Conservation (phyloP, 1,140 invertebrate genomes). For the Penaeus indicus region DNA sequence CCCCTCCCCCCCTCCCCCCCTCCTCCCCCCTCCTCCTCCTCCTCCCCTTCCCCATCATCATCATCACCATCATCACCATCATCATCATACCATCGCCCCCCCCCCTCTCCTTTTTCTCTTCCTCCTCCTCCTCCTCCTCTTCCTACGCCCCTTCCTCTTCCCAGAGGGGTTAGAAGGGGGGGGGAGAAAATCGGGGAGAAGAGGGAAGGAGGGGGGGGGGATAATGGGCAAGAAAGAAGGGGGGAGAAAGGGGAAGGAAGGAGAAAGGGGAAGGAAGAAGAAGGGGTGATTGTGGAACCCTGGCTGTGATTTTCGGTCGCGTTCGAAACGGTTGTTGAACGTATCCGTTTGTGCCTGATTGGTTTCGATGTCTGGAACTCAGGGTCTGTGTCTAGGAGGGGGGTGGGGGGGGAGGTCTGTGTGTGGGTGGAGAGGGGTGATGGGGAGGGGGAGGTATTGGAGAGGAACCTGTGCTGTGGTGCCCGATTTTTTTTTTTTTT, state of each 20-base stretch:
- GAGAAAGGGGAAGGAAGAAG: not conserved
- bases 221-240: not conserved
- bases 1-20: not conserved
- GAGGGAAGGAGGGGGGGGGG: not conserved
- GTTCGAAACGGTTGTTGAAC: not conserved
- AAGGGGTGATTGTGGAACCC: not conserved
- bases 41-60: not conserved
- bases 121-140: too few relatives aligned
- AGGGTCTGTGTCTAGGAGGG: too few relatives aligned
- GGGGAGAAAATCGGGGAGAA: not conserved
- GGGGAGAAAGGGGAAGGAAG: not conserved
- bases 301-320: not conserved
- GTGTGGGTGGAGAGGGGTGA: too few relatives aligned
- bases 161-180: not conserved
- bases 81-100: too few relatives aligned
- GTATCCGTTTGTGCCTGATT: not conserved
- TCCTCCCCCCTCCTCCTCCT: not conserved
- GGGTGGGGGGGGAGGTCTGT: too few relatives aligned
- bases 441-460: too few relatives aligned
- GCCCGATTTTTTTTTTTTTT: too few relatives aligned
- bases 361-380: not conserved
- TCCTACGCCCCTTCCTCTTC: not conserved
- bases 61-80: not conserved
- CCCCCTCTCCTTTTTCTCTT: too few relatives aligned
- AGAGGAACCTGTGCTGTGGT: too few relatives aligned